These are phyloP conservation scores for Drosophila aff. DNA, from an alignment of 1,140 invertebrate species.

Conservation along the genomic window DNA sequence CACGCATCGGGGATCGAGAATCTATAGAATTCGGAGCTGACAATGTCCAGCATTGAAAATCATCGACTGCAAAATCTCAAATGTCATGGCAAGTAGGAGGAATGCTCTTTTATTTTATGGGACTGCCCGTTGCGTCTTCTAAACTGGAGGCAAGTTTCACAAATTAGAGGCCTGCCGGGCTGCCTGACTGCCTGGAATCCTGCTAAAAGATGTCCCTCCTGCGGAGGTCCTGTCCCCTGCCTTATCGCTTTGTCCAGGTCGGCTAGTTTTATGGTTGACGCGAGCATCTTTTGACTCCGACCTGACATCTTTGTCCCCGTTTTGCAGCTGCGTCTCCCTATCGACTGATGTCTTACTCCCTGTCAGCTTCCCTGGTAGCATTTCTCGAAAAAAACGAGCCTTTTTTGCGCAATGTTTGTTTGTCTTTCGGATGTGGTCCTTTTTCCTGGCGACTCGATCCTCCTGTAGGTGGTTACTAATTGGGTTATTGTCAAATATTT, in stretches of 20 bases:
- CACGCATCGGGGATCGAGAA: slow-evolving; percentile 2
- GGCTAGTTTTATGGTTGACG: slow-evolving; percentile 75
- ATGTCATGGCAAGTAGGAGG: slow-evolving; percentile 64
- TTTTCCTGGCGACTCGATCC: slow-evolving; percentile 11
- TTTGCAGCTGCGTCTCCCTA: slow-evolving; percentile 65
- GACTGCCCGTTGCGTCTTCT: slow-evolving; percentile 46
- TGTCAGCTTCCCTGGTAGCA: slow-evolving; percentile 79
- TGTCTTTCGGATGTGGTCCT: slow-evolving; percentile 30
- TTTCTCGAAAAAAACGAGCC: slow-evolving; percentile 41
- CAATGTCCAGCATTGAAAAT: slow-evolving; percentile 72
- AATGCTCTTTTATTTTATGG: slow-evolving; percentile 53
- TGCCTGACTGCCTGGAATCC: slow-evolving; percentile 22
- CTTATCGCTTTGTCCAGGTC: slow-evolving; percentile 54
- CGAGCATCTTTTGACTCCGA: slow-evolving; percentile 62
- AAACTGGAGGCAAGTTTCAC: slow-evolving; percentile 81
- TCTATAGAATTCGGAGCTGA: slow-evolving; percentile 25
- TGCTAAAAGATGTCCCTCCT: slow-evolving; percentile 45
- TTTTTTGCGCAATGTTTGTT: slow-evolving; percentile 74
- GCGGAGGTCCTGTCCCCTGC: slow-evolving; percentile 58
- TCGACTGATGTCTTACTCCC: slow-evolving; percentile 66
- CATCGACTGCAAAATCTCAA: slow-evolving; percentile 80
- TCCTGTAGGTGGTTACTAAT: slow-evolving; percentile 81
- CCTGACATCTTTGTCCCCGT: slow-evolving; percentile 59
- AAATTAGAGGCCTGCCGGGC: slow-evolving; percentile 71
- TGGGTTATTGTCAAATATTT: slow-evolving; percentile 81